Percentiles rank a stretch among this genome's conserved stretches.
These are phyloP conservation scores for Alces alces DNA, from an alignment of 2,113 vertebrate species.

Conservation along the genomic window DNA sequence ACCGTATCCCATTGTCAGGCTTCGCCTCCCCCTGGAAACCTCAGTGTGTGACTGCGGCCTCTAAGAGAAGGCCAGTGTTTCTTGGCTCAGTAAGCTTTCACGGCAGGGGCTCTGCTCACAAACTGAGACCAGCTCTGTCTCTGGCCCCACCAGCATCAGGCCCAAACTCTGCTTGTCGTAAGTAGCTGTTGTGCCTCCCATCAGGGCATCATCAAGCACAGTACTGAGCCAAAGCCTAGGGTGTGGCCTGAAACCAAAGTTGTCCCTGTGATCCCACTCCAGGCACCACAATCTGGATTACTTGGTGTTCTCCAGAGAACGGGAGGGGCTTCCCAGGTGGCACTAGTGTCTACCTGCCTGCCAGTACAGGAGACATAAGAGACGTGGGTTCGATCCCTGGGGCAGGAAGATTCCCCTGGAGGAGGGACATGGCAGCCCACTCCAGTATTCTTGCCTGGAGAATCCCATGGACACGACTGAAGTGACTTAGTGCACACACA, in stretches of 20 bases:
- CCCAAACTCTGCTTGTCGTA: background rate
- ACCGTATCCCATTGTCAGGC: background rate
- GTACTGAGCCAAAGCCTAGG: background rate
- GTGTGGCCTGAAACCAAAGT: background rate
- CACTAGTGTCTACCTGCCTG: background rate
- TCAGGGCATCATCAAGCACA: background rate
- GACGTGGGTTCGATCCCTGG: background rate
- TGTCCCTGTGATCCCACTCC: background rate
- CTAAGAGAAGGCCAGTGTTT: background rate
- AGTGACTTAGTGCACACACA: background rate
- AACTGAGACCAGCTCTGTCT: background rate
- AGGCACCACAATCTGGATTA: background rate
- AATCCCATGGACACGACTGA: background rate
- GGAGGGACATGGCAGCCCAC: background rate
- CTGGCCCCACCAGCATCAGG: background rate
- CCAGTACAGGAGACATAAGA: background rate
- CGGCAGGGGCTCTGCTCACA: background rate
- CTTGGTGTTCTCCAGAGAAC: background rate
- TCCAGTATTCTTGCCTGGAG: background rate
- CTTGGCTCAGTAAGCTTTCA: background rate
- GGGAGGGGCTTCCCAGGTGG: background rate
- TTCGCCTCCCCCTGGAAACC: background rate
- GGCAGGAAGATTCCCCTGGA: background rate
- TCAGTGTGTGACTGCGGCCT: background rate
- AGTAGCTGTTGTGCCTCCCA: background rate